Evolutionary conservation across 2,888 invertebrate genomes (phyloP), one percentile per base, ranked within the genome.

Genomic region (Cryptops parisi): DNA sequence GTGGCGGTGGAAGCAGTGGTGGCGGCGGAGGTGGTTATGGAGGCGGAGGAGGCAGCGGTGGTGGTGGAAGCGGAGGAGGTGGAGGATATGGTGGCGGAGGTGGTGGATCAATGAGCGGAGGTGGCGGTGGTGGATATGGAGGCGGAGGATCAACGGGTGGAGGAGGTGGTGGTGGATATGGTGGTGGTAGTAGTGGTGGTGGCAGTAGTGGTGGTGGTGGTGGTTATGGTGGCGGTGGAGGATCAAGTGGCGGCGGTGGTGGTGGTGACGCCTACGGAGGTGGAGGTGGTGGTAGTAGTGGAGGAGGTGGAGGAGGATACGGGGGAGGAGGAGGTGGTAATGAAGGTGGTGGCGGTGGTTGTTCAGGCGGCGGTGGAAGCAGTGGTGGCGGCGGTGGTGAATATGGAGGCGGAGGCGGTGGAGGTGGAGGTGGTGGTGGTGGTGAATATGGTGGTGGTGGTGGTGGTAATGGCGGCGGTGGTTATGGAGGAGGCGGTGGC

Each of bases 341-440:
- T 33, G 21, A 48, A 15, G 48, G 48, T 33, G 48, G 48, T 22
- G 38, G 38, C 3, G 6, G 38, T 19, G 48, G 48, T 21, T 27
- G 48, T 2, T 17, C 33, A 5, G 19, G 33, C 5, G 33, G 26
- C 26, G 48, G 48, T 17, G 48, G 48, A 33, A 26, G 47, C 26
- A 26, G 26, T 4, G 24, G 26, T 33, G 48, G 48, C 6, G 48
- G 38, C 24, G 22, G 25, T 19, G 48, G 48, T 21, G 48, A 38
- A 19, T 15, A 19, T 9, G 48, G 47, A 25, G 33, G 47, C 21
- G 47, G 48, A 3, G 47, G 47, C 19, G 17, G 38, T 49, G 49
- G 21, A 19, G 49, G 12, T 49, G 45, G 9, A 33, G 46, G 38
- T 49, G 49, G 38, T 49, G 49, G 38, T 49, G 49, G 43, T 6